These are phyloP conservation scores for Brachionus plicatilis DNA, from an alignment of 1,140 invertebrate species.

Conservation along the genomic window DNA sequence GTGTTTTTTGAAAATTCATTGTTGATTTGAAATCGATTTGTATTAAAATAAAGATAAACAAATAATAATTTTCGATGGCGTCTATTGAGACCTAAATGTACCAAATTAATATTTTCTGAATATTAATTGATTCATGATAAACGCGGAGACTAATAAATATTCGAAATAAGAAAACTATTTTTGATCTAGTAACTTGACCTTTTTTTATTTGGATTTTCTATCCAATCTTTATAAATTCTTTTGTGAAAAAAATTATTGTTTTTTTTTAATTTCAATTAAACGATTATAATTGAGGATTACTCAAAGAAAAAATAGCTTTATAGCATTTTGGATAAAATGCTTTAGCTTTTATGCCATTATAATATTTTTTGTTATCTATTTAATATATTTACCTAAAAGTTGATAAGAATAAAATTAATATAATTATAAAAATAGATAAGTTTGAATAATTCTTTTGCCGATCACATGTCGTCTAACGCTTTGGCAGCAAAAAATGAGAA, in stretches of 20 bases:
- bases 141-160: not conserved
- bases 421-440: not conserved
- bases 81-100: not conserved
- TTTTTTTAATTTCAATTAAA: not conserved
- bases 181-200: not conserved
- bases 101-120: not conserved
- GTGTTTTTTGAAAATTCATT: not conserved
- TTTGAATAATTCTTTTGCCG: not conserved
- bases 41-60: not conserved
- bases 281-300: not conserved
- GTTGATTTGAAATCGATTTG: constrained; percentile 6
- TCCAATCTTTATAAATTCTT: not conserved
- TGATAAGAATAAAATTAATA: not conserved
- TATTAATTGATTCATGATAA: not conserved
- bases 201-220: not conserved
- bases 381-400: not conserved
- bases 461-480: not conserved
- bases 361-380: not conserved
- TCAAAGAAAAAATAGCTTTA: not conserved
- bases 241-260: not conserved
- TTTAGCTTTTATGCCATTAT: not conserved
- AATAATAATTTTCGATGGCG: not conserved
- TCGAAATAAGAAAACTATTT: not conserved
- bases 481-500: not conserved
- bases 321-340: not conserved